phyloP scores from a whole-genome alignment of 2,888 invertebrate species.

The Scotopteryx bipunctaria region DNA sequence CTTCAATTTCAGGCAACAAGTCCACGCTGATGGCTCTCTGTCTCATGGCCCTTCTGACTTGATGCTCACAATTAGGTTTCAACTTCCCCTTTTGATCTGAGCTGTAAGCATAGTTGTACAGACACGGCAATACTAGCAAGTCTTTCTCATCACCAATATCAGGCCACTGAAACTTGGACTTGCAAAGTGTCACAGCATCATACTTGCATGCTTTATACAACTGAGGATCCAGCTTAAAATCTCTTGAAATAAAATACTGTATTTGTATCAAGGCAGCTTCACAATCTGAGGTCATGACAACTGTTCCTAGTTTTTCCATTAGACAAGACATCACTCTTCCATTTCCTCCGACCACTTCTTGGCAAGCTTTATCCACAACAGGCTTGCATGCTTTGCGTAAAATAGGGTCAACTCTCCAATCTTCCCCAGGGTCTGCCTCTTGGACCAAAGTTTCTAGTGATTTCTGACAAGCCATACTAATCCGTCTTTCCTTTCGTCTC shows the following conservation, averaged over 20 bases:
- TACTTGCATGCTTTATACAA: conserved; percentile 94
- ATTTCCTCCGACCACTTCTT: conserved; percentile 88
- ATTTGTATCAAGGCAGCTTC: conserved; percentile 96
- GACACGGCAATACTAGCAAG: conserved; percentile 94
- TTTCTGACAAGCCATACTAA: conserved; percentile 88
- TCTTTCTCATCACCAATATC: conserved; percentile 88
- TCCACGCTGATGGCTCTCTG: conserved; percentile 96
- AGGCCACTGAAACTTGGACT: conserved; percentile 90
- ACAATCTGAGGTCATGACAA: conserved; percentile 93
- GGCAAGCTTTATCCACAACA: conserved; percentile 91
- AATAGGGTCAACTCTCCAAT: conserved; percentile 97
- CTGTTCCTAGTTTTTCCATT: conserved; percentile 94
- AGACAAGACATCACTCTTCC: conserved; percentile 95
- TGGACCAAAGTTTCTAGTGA: conserved; percentile 92
- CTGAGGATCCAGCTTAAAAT: conserved; percentile 95
- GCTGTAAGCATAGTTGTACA: conserved; percentile 89
- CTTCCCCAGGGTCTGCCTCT: conserved; percentile 96
- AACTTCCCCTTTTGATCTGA: conserved; percentile 77
- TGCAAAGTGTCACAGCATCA: conserved; percentile 93
- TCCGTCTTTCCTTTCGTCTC: conserved; percentile 85
- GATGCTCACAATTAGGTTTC: conserved; percentile 86
- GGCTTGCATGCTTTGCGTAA: conserved; percentile 93
- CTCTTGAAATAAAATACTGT: conserved; percentile 97
- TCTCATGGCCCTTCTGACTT: conserved; percentile 95
- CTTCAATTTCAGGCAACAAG: conserved; percentile 96